A percentile compares a stretch with the other conserved stretches of the same genome.
Conservation (phyloP, 2,888 invertebrate species). For the Ypsolopha sequella region DNA sequence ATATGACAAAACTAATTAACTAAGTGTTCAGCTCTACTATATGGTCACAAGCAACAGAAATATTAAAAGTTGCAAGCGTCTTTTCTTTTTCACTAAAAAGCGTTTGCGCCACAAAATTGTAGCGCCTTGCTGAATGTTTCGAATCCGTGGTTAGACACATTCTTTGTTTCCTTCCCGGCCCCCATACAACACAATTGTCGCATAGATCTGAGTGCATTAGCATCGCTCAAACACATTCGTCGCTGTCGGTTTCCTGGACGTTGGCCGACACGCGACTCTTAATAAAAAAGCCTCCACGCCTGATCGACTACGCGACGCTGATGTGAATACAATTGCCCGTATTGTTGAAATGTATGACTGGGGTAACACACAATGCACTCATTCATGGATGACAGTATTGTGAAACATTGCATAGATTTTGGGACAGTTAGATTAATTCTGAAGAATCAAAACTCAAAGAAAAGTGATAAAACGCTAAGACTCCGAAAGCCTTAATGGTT, state of each 20-base stretch:
- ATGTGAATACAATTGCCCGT: conserved; percentile 65
- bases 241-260: conserved; percentile 58
- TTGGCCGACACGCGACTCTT: conserved; percentile 54
- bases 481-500: conserved; percentile 17
- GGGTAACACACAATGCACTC: conserved; percentile 19
- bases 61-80: too few species aligned
- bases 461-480: background rate
- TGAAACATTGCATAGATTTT: too few species aligned
- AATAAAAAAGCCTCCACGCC: conserved; percentile 64
- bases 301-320: conserved; percentile 50
- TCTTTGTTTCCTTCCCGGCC: conserved; percentile 21
- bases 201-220: conserved; percentile 66
- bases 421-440: too few species aligned
- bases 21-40: too few species aligned
- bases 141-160: conserved; percentile 7
- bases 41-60: too few species aligned
- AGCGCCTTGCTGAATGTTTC: conserved; percentile 1
- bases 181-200: conserved; percentile 22
- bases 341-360: conserved; percentile 51
- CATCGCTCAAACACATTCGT: conserved; percentile 57
- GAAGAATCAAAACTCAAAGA: too few species aligned
- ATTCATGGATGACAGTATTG: background rate
- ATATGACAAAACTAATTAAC: too few species aligned
- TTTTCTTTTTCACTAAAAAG: too few species aligned
- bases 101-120: too few species aligned